A percentile compares a stretch with the other conserved stretches of the same genome.
These are phyloP conservation scores for Cacatua alba DNA, from an alignment of 2,113 vertebrate genomes.

Conservation along the genomic window DNA sequence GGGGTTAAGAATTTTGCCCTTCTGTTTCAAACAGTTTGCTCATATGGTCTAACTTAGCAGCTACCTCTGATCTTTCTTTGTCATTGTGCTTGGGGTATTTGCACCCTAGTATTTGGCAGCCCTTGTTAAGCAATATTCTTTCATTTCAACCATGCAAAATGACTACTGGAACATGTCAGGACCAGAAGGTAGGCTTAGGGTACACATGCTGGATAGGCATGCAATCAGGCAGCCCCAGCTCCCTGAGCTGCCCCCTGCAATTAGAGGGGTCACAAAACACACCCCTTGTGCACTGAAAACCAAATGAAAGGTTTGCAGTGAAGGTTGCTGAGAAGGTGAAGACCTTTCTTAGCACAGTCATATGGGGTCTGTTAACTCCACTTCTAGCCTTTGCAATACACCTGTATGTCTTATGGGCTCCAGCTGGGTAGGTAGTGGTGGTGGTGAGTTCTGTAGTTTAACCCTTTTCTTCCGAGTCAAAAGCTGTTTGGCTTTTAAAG, in stretches of 20 bases:
- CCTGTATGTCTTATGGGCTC: neutral
- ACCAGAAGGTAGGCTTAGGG: neutral
- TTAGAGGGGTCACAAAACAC: neutral
- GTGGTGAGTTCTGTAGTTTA: neutral
- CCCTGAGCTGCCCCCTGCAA: neutral
- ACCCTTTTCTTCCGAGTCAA: neutral
- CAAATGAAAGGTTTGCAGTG: neutral
- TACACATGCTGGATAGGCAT: fast-evolving
- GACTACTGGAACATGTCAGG: neutral
- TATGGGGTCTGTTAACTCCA: neutral
- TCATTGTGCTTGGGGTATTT: neutral
- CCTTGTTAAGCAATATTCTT: neutral
- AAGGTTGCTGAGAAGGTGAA: neutral
- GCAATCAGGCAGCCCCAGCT: neutral
- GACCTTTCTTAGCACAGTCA: neutral
- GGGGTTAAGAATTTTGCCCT: neutral
- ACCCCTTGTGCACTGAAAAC: neutral
- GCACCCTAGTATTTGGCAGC: neutral
- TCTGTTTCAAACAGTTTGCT: neutral
- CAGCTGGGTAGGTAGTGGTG: neutral
- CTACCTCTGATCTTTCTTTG: neutral
- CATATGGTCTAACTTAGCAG: neutral
- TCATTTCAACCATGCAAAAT: neutral
- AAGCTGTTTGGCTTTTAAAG: neutral
- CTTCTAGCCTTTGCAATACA: neutral